phyloP scores from a whole-genome alignment of 2,888 invertebrate species.

The Boloria euphrosyne region DNA sequence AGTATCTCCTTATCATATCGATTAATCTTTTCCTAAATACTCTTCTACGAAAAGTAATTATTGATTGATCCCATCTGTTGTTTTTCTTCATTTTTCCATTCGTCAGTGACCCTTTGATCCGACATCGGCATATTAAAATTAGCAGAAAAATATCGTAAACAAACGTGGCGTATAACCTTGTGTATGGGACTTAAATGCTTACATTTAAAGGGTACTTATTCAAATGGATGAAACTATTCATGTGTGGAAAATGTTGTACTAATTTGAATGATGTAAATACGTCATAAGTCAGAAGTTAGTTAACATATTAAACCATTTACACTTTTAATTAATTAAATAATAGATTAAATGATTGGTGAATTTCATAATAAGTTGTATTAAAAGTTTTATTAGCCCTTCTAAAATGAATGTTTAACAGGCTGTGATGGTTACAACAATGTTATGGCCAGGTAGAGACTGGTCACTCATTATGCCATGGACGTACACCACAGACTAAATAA shows the following conservation, averaged over 20 bases:
- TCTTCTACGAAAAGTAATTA: conserved; percentile 22
- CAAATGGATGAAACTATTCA: too few species aligned
- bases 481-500: conserved; percentile 34
- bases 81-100: conserved; percentile 35
- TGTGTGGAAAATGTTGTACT: too few species aligned
- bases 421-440: too few species aligned
- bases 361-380: too few species aligned
- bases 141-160: conserved; percentile 17
- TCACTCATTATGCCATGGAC: conserved; percentile 23
- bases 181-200: conserved; percentile 5
- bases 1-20: conserved; percentile 21
- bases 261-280: too few species aligned
- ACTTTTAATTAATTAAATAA: neutral
- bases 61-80: conserved; percentile 23
- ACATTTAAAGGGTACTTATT: neutral
- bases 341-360: neutral
- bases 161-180: conserved; percentile 18
- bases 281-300: too few species aligned
- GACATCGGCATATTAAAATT: conserved; percentile 11
- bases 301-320: too few species aligned
- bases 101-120: conserved; percentile 35
- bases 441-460: too few species aligned
- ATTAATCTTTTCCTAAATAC: conserved; percentile 24
- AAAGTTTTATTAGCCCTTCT: too few species aligned
- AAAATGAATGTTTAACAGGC: too few species aligned